These are phyloP conservation scores for Galleria mellonella DNA, from an alignment of 1,140 invertebrate genomes.

Conservation along the genomic window DNA sequence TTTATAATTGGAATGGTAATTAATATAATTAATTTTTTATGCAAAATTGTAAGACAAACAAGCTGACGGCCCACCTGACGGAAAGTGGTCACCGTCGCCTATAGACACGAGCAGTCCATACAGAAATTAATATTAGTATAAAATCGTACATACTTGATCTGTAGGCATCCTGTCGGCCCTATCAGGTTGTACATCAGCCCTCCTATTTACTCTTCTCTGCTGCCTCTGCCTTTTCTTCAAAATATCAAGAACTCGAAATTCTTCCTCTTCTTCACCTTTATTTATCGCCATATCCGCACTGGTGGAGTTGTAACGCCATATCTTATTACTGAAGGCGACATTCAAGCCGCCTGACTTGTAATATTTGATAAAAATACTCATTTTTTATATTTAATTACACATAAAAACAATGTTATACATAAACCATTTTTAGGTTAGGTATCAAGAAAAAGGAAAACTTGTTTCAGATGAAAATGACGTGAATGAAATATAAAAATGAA, in stretches of 20 bases:
- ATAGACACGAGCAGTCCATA: no score
- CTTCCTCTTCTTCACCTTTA: slow-evolving; percentile 54
- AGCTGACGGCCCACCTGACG: no score
- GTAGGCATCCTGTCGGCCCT: slow-evolving; percentile 55
- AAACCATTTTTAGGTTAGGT: slow-evolving; percentile 39
- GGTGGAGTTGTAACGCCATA: slow-evolving; percentile 56
- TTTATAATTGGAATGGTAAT: no score
- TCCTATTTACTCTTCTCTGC: slow-evolving; percentile 30
- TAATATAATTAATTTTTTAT: no score
- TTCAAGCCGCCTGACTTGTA: slow-evolving; percentile 25
- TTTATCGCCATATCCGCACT: slow-evolving; percentile 30
- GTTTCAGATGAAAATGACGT: no score
- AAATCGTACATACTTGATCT: slow-evolving; percentile 41
- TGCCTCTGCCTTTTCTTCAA: slow-evolving; percentile 44
- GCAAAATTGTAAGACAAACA: no score
- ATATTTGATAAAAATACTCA: slow-evolving; percentile 52
- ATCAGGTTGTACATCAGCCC: slow-evolving; percentile 50
- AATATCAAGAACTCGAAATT: slow-evolving; percentile 67
- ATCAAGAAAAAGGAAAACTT: neutral
- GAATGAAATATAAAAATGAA: no score
- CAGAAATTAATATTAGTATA: no score
- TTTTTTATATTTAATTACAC: slow-evolving; percentile 27
- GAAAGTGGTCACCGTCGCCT: no score
- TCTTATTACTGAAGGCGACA: slow-evolving; percentile 29
- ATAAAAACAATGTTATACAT: slow-evolving; percentile 7